These are phyloP conservation scores for Dynastes hyllus DNA, from an alignment of 2,888 invertebrate genomes.

Conservation along the genomic window DNA sequence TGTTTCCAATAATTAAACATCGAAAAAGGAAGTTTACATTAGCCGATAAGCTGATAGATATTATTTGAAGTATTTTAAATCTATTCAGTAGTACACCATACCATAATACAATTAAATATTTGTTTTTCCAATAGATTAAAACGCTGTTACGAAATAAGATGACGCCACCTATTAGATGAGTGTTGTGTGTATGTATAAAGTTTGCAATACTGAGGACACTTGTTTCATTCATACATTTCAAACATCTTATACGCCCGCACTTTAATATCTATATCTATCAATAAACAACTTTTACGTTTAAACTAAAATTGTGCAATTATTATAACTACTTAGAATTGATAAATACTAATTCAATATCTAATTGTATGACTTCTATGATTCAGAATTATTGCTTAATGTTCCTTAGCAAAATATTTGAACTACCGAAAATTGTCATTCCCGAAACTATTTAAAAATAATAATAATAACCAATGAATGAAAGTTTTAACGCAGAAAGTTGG, in stretches of 20 bases:
- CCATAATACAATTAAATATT: constrained; percentile 48
- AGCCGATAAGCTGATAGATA: constrained; percentile 42
- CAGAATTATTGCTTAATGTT: no score
- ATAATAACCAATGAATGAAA: constrained; percentile 36
- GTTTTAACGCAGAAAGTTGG: constrained; percentile 27
- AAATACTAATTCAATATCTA: no score
- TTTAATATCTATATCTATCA: neutral
- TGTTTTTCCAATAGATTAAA: constrained; percentile 40
- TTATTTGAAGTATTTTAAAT: constrained; percentile 41
- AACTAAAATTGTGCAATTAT: neutral
- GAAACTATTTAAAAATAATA: constrained; percentile 10
- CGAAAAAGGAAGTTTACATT: constrained; percentile 48
- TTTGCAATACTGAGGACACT: constrained; percentile 41
- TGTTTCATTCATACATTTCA: constrained; percentile 34
- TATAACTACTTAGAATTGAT: no score
- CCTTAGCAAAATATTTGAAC: no score
- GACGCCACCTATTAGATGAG: constrained; percentile 21
- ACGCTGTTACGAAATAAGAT: constrained; percentile 31
- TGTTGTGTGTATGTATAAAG: neutral
- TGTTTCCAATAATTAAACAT: constrained; percentile 37
- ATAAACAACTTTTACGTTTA: neutral
- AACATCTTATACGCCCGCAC: neutral
- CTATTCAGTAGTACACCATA: constrained; percentile 40
- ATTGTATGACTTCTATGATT: no score
- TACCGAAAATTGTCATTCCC: neutral